phyloP scores from a whole-genome alignment of 2,888 invertebrate genomes.

The Euplagia quadripunctaria region DNA sequence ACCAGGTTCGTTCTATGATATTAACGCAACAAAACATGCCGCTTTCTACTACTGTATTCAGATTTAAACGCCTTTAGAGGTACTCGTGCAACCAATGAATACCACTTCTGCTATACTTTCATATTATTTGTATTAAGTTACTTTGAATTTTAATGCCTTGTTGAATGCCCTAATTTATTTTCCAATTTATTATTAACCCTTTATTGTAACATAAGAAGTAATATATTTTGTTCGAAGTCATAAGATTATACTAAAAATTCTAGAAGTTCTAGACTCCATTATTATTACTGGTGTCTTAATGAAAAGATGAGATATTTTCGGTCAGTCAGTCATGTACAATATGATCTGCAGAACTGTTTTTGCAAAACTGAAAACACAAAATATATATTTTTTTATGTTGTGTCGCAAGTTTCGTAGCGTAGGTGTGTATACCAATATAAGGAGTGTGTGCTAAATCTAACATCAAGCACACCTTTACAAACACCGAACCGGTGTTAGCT shows the following conservation, averaged over 20 bases:
- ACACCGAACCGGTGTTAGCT: background rate
- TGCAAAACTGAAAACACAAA: background rate
- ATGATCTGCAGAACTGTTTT: background rate
- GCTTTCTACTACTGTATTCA: constrained; percentile 10
- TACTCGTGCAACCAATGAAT: constrained; percentile 19
- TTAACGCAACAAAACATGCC: constrained; percentile 23
- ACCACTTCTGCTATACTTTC: constrained; percentile 10
- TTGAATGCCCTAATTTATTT: background rate
- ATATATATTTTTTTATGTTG: background rate
- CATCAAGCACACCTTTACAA: background rate
- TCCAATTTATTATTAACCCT: background rate
- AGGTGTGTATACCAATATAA: background rate
- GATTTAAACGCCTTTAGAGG: constrained; percentile 27
- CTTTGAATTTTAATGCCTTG: background rate
- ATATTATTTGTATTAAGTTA: constrained; percentile 8
- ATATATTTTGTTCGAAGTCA: background rate
- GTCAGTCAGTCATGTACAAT: background rate
- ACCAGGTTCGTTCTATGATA: constrained; percentile 68
- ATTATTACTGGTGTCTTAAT: background rate
- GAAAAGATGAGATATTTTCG: background rate
- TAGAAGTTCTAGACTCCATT: too few relatives aligned
- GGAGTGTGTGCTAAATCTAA: background rate
- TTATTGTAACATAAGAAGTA: background rate
- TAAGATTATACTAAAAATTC: too few relatives aligned
- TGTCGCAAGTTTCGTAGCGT: background rate